These are phyloP conservation scores for Parelbella ahira DNA, from an alignment of 2,888 invertebrate species.

Conservation along the genomic window DNA sequence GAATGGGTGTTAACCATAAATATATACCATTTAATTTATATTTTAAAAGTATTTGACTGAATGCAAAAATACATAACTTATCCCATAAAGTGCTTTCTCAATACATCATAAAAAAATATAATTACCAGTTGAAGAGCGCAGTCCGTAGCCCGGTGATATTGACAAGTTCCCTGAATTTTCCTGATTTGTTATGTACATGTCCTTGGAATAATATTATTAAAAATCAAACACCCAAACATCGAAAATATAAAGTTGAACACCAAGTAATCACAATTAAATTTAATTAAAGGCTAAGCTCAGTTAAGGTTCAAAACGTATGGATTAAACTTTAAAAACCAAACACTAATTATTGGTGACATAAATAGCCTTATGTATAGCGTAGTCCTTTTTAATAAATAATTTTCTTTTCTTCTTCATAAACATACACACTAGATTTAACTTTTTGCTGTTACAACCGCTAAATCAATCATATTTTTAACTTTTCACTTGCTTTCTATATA, in stretches of 20 bases:
- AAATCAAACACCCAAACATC: conserved; percentile 59
- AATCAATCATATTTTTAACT: no score
- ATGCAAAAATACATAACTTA: no score
- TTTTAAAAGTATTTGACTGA: no score
- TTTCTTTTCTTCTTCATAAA: conserved; percentile 13
- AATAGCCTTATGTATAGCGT: conserved; percentile 13
- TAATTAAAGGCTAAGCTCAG: conserved; percentile 5
- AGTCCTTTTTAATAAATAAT: conserved; percentile 5
- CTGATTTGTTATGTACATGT: conserved; percentile 76
- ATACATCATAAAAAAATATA: no score
- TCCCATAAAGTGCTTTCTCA: no score
- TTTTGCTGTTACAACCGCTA: no score
- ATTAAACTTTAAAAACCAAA: conserved; percentile 21
- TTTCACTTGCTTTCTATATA: not conserved
- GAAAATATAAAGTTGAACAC: conserved; percentile 38
- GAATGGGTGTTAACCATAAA: no score
- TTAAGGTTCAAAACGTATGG: conserved; percentile 5
- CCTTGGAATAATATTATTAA: conserved; percentile 64
- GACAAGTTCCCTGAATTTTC: conserved; percentile 65
- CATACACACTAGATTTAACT: not conserved
- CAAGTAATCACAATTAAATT: no score
- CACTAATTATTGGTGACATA: conserved; percentile 17
- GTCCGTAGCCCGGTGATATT: conserved; percentile 61
- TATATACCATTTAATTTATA: no score
- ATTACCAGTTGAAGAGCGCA: conserved; percentile 68